Evolutionary conservation across 2,113 vertebrate genomes (phyloP).

Genomic region (Cacatua alba): DNA sequence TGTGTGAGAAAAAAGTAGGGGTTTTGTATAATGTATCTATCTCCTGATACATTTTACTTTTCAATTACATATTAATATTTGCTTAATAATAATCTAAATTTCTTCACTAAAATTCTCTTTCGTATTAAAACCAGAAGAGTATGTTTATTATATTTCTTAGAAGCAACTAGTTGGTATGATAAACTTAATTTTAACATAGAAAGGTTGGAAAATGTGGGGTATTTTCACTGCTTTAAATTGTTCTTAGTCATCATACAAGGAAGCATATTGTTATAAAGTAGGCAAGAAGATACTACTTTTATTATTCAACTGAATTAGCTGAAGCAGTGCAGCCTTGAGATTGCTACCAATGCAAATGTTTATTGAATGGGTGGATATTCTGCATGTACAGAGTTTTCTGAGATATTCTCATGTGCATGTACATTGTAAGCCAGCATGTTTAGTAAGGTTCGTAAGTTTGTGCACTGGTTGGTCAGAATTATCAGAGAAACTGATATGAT

Average conservation of each 20-base stretch:
- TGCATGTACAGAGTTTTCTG: background rate
- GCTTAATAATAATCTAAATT: background rate
- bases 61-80: background rate
- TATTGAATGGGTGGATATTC: background rate
- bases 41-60: background rate
- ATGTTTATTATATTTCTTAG: background rate
- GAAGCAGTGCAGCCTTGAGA: background rate
- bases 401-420: background rate
- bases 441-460: background rate
- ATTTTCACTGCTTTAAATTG: constrained; percentile 18
- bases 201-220: background rate
- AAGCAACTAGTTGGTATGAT: background rate
- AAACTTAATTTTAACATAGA: background rate
- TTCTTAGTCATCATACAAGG: background rate
- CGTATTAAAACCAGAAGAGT: background rate
- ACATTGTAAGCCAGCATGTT: background rate
- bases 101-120: background rate
- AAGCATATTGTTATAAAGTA: background rate
- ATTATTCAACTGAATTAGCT: constrained; percentile 10
- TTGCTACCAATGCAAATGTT: background rate
- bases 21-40: background rate
- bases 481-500: constrained; percentile 14
- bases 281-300: background rate
- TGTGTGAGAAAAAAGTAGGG: background rate
- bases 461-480: background rate